Base-by-base conservation (phyloP, 2,797 vertebrate species). In the Xyrichtys novacula region DNA sequence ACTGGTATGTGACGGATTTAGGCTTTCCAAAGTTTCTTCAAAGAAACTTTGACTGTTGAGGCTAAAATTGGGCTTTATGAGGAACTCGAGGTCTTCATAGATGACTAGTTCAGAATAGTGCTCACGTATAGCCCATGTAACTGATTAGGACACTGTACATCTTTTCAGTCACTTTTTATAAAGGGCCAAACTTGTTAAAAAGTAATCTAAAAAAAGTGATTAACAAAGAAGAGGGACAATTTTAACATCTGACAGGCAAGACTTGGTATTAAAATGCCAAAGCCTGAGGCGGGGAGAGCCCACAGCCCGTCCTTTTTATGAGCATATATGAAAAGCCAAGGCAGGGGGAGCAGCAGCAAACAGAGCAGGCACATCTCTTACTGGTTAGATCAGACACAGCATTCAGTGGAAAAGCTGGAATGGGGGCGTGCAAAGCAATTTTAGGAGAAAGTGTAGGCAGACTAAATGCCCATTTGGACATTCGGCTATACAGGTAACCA, bases 1-100 rank as follows among this genome's bases (percentile, higher is more conserved):
- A 52, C 68, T 25, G 43, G 54, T 26, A 60, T 65, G 63, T 53
- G 79, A 71, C 61, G 15, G 59, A 85, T 84, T 68, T 60, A 66
- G 63, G 75, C 63, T 79, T 69, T 68, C 74, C n/a, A 47, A 11
- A 28, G 65, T 79, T 66, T 55, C 29, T 38, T 10, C 19, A 0
- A 10, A 46, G 65, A 76, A 71, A 49, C 38, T 59, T 60, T 53
- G 40, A 62, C 50, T 46, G 22, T 11, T 48, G 26, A 25, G 44
- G 77, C 42, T 23, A 60, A 55, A 72, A 68, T n/a, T 48, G 43
- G 20, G 46, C 65, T 60, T 48, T 49, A 58, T 49, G 55, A 40
- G 14, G 12, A 74, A 26, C 29, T 40, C 38, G 1, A 16, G 28
- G 29, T 61, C 50, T 68, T 50, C 31, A 42, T 26, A 28, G 47